Evolutionary conservation across 2,888 invertebrate species (phyloP).

Genomic region (Notodonta ziczac): DNA sequence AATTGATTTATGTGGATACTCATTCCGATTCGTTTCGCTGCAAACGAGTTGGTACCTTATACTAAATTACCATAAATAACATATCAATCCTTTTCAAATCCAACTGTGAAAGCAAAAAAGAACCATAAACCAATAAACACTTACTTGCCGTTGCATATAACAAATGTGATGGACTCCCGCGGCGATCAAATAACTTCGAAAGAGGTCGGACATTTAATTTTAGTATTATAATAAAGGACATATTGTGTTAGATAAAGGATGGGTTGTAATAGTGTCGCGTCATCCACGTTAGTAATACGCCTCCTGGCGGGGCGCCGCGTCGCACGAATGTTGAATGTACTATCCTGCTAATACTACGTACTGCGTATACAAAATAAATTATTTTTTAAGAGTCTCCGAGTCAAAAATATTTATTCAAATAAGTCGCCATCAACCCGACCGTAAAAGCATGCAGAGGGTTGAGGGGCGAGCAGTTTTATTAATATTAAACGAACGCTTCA

Average conservation of each 20-base stretch:
- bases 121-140: conserved; percentile 73
- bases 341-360: conserved; percentile 35
- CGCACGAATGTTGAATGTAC: conserved; percentile 40
- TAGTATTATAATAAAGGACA: conserved; percentile 80
- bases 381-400: conserved; percentile 61
- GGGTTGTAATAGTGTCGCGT: conserved; percentile 80
- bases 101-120: conserved; percentile 56
- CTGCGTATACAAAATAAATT: conserved; percentile 64
- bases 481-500: conserved; percentile 83
- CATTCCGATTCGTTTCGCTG: conserved; percentile 35
- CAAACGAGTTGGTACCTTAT: conserved; percentile 36
- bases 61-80: conserved; percentile 54
- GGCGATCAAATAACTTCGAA: conserved; percentile 74
- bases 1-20: conserved; percentile 30
- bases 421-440: conserved; percentile 80
- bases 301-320: conserved; percentile 73
- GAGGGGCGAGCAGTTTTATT: conserved; percentile 79
- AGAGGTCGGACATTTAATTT: conserved; percentile 76
- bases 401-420: conserved; percentile 83
- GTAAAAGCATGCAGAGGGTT: conserved; percentile 80
- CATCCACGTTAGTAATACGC: conserved; percentile 76
- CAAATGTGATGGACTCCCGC: conserved; percentile 75
- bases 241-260: conserved; percentile 80
- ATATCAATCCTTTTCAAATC: conserved; percentile 62
- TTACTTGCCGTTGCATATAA: conserved; percentile 62